Conservation (phyloP, 1,140 invertebrate species). For the Panagrolaimus sp. region DNA sequence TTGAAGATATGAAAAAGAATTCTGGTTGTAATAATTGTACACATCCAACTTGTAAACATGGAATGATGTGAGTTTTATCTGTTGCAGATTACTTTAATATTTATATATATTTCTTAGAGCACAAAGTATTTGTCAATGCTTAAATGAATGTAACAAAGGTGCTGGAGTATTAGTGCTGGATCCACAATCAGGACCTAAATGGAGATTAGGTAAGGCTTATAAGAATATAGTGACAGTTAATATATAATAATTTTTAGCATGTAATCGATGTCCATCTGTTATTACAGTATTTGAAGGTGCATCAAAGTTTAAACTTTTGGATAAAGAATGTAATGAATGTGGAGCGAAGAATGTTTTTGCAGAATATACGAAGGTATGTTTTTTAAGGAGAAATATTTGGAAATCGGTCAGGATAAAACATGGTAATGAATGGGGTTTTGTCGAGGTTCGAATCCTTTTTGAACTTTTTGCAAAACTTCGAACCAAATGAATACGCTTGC, state of each 20-base stretch:
- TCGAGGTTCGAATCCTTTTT: no score
- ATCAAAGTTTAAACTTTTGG: slow-evolving; percentile 74
- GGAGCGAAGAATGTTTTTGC: slow-evolving; percentile 76
- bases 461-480: no score
- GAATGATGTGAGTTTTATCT: slow-evolving; percentile 65
- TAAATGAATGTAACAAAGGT: slow-evolving; percentile 67
- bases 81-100: not conserved
- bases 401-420: no score
- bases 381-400: no score
- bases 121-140: slow-evolving; percentile 45
- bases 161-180: slow-evolving; percentile 84
- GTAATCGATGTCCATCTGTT: slow-evolving; percentile 92
- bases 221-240: no score
- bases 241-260: no score
- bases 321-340: slow-evolving; percentile 72
- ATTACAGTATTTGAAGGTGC: slow-evolving; percentile 90
- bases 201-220: no score
- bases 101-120: slow-evolving; percentile 36
- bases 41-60: slow-evolving; percentile 86
- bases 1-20: slow-evolving; percentile 65
- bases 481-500: no score
- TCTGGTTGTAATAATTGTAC: slow-evolving; percentile 89
- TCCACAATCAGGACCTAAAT: slow-evolving; percentile 83
- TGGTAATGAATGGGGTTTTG: no score
- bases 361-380: slow-evolving; percentile 70